These are phyloP conservation scores for Lampris incognitus DNA, from an alignment of 2,113 vertebrate species.

Conservation along the genomic window DNA sequence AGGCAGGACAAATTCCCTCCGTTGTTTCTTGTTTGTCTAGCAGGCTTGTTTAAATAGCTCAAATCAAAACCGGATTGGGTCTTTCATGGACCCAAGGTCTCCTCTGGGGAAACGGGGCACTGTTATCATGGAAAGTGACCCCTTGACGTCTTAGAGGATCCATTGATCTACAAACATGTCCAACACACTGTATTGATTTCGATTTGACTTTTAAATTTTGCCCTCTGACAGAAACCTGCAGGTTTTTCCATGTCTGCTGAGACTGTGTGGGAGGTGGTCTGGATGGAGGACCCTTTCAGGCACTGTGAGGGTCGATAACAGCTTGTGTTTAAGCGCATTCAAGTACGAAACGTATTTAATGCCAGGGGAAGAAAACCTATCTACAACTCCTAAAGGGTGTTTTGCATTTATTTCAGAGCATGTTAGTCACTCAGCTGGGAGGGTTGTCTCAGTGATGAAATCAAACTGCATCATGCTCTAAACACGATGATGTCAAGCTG, in stretches of 20 bases:
- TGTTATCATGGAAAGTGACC: constrained; percentile 16
- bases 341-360: constrained; percentile 24
- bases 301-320: constrained; percentile 10
- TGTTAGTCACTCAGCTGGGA: too few relatives aligned
- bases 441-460: too few relatives aligned
- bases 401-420: too few relatives aligned
- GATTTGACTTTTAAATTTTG: constrained; percentile 81
- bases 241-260: constrained; percentile 44
- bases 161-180: constrained; percentile 67
- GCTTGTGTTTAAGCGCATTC: constrained; percentile 38
- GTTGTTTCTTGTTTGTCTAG: neutral
- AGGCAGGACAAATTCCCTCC: neutral
- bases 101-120: constrained; percentile 9
- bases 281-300: constrained; percentile 35
- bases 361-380: neutral
- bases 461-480: too few relatives aligned
- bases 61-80: too few relatives aligned
- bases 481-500: too few relatives aligned
- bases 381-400: neutral
- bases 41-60: neutral
- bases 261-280: constrained; percentile 62
- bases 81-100: neutral
- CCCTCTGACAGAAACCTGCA: constrained; percentile 68
- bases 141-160: constrained; percentile 49
- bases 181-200: constrained; percentile 75